These are phyloP conservation scores for Hassar affinis DNA, from an alignment of 2,113 vertebrate species.

Conservation along the genomic window DNA sequence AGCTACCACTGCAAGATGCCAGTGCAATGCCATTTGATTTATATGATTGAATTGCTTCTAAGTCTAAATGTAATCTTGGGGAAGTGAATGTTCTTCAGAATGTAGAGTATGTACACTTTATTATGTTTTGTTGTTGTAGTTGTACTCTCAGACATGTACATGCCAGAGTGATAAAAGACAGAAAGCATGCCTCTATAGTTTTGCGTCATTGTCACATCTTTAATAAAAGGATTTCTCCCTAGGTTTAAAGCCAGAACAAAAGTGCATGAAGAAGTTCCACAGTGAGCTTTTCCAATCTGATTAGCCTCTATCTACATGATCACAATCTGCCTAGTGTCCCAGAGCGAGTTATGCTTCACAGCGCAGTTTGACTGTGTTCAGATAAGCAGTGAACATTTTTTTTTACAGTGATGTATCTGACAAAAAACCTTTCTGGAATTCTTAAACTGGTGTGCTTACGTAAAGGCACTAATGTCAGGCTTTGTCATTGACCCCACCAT, in stretches of 20 bases:
- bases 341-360: slow-evolving; percentile 29
- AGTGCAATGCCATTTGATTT: too few relatives aligned
- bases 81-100: background rate
- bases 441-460: background rate
- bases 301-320: slow-evolving; percentile 20
- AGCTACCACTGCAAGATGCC: too few relatives aligned
- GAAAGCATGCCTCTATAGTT: background rate
- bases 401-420: background rate
- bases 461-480: background rate
- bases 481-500: background rate
- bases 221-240: background rate
- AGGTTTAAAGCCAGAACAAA: slow-evolving; percentile 20
- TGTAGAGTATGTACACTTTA: background rate
- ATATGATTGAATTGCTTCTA: background rate
- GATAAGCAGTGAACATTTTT: background rate
- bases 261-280: slow-evolving; percentile 6
- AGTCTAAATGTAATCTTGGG: background rate
- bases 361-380: background rate
- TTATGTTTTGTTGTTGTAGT: background rate
- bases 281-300: slow-evolving; percentile 32
- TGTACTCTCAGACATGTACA: background rate
- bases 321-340: slow-evolving; percentile 27
- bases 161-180: background rate
- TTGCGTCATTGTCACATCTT: slow-evolving; percentile 13
- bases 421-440: slow-evolving; percentile 1